Base-by-base conservation (phyloP, 2,888 invertebrate genomes). In the Drosophila infuscata region DNA sequence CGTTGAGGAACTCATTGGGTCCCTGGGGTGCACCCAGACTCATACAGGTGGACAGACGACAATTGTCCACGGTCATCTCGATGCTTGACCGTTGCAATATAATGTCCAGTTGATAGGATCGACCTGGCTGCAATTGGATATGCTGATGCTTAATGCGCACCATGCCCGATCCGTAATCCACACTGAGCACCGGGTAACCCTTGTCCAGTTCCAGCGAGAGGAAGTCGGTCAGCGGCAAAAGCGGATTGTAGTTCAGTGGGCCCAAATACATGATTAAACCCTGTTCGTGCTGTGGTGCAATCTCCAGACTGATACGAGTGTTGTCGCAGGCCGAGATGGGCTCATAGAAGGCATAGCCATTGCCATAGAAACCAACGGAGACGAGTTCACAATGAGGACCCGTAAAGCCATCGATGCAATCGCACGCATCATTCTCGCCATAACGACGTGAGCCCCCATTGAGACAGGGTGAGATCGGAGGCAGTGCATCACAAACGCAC, bases 341-440 rank as follows among this genome's bases (percentile, higher is more conserved):
- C 0, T 96, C 96, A 94, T 98, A 98, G 95, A 99, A 96, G 0
- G 99, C 98, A 95, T 97, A 99, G 12, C 98, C 98, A 83, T 96
- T 95, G n/a, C 98, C 97, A 74, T 95, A 95, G 94, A 99, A 99
- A 29, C 97, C 97, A 77, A 98, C 96, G 0, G 96, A 96, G 0
- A 97, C 96, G 74, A 97, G 95, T 93, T 99, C 98, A 93, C 99
- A 99, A 68, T 96, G 95, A 0, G 98, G 97, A 0, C 99, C 99
- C 7, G 96, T 95, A 61, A 95, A 95, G 0, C 97, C 97, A 25
- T 95, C 95, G 0, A 95, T 95, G 88, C 99, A 99, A 66, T 96
- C 95, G 93, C 99, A 99, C 5, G 74, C 77, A 79, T 95, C 95
- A 78, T 95, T 94, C 25, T 94, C 94, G 48, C 95, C 94, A 2